phyloP scores from a whole-genome alignment of 2,888 invertebrate species.

The Ethmia dodecea region DNA sequence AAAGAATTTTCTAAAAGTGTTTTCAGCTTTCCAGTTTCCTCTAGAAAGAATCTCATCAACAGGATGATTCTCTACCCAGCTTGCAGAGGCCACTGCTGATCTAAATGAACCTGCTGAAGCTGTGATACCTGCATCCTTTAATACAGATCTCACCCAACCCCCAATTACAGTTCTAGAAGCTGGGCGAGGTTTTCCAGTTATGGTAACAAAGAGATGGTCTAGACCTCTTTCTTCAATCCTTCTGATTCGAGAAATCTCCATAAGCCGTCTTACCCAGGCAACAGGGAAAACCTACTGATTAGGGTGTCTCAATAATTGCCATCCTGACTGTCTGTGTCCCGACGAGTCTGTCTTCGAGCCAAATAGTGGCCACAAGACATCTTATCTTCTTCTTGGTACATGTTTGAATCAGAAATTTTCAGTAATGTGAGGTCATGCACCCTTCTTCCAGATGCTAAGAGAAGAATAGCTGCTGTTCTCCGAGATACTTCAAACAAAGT shows the following conservation, averaged over 20 bases:
- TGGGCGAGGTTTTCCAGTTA: not conserved
- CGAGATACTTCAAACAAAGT: not conserved
- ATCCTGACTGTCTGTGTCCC: not conserved
- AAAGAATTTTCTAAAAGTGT: not conserved
- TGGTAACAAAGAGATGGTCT: not conserved
- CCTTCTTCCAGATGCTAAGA: conserved; percentile 1
- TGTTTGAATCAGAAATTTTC: not conserved
- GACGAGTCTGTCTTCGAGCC: conserved; percentile 3
- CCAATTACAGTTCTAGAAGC: not conserved
- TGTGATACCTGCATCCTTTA: not conserved
- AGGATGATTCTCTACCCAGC: not conserved
- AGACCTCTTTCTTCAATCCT: not conserved
- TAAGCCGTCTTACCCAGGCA: not conserved
- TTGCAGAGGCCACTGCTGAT: not conserved
- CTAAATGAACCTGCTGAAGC: not conserved
- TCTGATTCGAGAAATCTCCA: not conserved
- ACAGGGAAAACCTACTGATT: not conserved
- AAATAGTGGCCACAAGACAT: conserved; percentile 3
- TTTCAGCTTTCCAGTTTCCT: not conserved
- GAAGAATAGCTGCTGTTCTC: not conserved
- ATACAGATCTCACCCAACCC: not conserved
- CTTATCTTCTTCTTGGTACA: not conserved
- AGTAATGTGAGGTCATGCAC: conserved; percentile 3
- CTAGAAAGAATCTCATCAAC: not conserved
- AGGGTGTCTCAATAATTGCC: not conserved